These are phyloP conservation scores for Apteryx mantelli DNA, from an alignment of 2,113 vertebrate species.

Conservation along the genomic window DNA sequence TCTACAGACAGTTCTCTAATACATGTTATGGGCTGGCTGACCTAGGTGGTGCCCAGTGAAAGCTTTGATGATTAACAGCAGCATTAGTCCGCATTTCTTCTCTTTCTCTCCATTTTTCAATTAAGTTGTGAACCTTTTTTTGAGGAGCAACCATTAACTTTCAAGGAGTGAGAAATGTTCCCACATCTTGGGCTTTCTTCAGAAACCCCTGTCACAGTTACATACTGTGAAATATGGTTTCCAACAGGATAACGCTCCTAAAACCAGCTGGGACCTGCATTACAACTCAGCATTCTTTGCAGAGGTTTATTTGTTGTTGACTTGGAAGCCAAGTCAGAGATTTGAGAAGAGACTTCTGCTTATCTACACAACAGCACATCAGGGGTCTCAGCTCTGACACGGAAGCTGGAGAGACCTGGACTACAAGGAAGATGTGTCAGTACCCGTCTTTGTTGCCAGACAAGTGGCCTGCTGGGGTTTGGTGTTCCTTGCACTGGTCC, in stretches of 20 bases:
- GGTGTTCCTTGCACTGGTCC: background rate
- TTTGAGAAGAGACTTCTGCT: background rate
- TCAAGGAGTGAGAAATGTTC: conserved; percentile 35
- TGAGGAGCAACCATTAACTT: conserved; percentile 37
- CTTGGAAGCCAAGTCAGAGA: background rate
- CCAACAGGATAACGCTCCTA: background rate
- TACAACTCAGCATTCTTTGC: background rate
- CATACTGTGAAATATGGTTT: conserved; percentile 40
- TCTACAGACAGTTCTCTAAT: background rate
- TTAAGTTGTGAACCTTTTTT: conserved; percentile 24
- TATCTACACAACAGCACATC: background rate
- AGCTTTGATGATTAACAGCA: conserved; percentile 19
- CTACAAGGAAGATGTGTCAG: background rate
- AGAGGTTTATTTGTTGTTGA: background rate
- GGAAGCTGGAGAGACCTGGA: background rate
- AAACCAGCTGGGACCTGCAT: background rate
- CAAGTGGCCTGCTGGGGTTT: background rate
- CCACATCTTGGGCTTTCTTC: background rate
- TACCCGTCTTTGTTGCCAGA: background rate
- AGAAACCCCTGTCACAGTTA: conserved; percentile 36
- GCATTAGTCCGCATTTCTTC: background rate
- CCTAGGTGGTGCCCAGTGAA: background rate
- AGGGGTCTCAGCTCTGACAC: background rate
- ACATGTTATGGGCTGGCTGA: background rate
- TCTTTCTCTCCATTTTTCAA: background rate